A percentile compares a stretch with the other conserved stretches of the same genome.
Conservation (phyloP, 2,888 invertebrate genomes). For the Drosophila vallismaia region DNA sequence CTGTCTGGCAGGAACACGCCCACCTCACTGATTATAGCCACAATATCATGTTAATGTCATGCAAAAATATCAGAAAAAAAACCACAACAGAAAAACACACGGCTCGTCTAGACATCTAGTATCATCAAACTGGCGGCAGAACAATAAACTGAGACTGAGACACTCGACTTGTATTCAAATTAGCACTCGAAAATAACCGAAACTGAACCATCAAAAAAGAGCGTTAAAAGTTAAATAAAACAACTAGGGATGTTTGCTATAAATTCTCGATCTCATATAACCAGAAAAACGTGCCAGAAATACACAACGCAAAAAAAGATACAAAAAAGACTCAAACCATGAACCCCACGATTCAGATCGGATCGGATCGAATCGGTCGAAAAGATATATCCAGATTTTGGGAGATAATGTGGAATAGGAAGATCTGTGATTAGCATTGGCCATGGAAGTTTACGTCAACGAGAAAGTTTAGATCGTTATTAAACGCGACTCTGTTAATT, state of each 20-base stretch:
- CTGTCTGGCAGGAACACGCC: conserved; percentile 57
- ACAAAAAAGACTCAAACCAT: neutral
- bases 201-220: conserved; percentile 24
- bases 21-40: conserved; percentile 35
- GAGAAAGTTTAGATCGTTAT: conserved; percentile 47
- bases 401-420: neutral
- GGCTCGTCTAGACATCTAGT: conserved; percentile 40
- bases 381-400: neutral
- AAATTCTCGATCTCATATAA: conserved; percentile 39
- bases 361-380: conserved; percentile 1
- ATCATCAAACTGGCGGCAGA: conserved; percentile 27
- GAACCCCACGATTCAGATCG: neutral
- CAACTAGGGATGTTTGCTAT: conserved; percentile 37
- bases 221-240: conserved; percentile 22
- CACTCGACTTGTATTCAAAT: conserved; percentile 45
- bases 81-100: conserved; percentile 6
- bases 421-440: conserved; percentile 29
- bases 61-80: conserved; percentile 36
- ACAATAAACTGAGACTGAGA: conserved; percentile 25
- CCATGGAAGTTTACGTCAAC: conserved; percentile 42
- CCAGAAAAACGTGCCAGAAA: conserved; percentile 62
- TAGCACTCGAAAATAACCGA: conserved; percentile 40
- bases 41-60: conserved; percentile 53
- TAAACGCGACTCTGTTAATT: conserved; percentile 31
- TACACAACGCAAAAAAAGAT: conserved; percentile 16